Percentiles rank a stretch among this genome's conserved stretches.
phyloP scores from a whole-genome alignment of 1,140 invertebrate species.

The Drosophila rufa region DNA sequence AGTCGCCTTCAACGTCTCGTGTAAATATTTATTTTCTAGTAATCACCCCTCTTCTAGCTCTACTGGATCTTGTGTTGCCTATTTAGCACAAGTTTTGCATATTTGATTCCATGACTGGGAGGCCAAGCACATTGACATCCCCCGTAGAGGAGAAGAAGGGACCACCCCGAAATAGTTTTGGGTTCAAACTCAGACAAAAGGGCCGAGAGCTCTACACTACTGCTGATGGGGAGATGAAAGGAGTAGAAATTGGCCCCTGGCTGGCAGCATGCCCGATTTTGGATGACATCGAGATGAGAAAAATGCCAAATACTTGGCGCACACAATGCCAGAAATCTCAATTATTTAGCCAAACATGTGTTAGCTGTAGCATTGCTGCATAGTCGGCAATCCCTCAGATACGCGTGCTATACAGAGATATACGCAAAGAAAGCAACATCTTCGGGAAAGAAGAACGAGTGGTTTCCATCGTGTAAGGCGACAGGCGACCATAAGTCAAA shows the following conservation, averaged over 20 bases:
- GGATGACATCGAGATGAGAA: slow-evolving; percentile 49
- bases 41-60: slow-evolving; percentile 18
- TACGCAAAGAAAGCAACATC: not conserved
- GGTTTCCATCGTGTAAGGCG: slow-evolving; percentile 43
- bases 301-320: slow-evolving; percentile 67
- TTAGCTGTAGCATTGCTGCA: slow-evolving; percentile 66
- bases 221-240: slow-evolving; percentile 8
- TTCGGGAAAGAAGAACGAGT: slow-evolving; percentile 21
- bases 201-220: not conserved
- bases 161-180: slow-evolving; percentile 18
- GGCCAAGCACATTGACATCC: slow-evolving; percentile 47
- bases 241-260: slow-evolving; percentile 15
- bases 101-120: slow-evolving; percentile 60
- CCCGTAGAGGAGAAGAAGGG: not conserved
- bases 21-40: slow-evolving; percentile 54
- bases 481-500: slow-evolving; percentile 61
- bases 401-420: slow-evolving; percentile 46
- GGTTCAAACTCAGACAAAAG: slow-evolving; percentile 11
- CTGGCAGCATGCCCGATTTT: slow-evolving; percentile 61
- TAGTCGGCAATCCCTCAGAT: slow-evolving; percentile 73
- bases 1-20: slow-evolving; percentile 27
- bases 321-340: slow-evolving; percentile 65
- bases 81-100: slow-evolving; percentile 60
- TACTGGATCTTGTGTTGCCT: slow-evolving; percentile 27
- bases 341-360: slow-evolving; percentile 80